Conservation (phyloP, 2,888 invertebrate species). For the Eristalinus aeneus region DNA sequence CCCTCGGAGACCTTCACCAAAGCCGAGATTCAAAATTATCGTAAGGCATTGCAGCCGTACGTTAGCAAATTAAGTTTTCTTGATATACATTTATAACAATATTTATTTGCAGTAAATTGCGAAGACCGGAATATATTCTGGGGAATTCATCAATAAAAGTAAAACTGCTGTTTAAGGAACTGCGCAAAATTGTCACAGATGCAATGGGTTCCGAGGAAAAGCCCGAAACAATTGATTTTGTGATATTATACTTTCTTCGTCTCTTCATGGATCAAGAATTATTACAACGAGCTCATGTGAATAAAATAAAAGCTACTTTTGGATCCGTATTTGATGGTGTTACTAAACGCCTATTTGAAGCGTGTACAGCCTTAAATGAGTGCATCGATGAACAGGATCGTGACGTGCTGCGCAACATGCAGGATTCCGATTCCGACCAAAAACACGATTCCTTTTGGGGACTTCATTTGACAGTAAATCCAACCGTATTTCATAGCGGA, state of each 20-base stretch:
- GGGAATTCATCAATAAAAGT: conserved; percentile 71
- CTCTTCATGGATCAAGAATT: conserved; percentile 83
- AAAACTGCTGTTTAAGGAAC: conserved; percentile 77
- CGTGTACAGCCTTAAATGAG: conserved; percentile 81
- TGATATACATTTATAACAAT: neutral
- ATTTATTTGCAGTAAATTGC: conserved; percentile 66
- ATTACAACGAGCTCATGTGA: conserved; percentile 83
- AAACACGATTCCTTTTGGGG: conserved; percentile 71
- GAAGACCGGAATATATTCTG: conserved; percentile 73
- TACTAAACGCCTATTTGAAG: conserved; percentile 83
- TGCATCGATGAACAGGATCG: conserved; percentile 78
- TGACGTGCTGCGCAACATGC: conserved; percentile 24
- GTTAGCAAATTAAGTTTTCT: neutral
- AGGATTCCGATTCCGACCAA: conserved; percentile 64
- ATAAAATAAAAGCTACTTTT: conserved; percentile 83
- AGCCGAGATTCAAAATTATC: neutral
- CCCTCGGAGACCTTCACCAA: neutral
- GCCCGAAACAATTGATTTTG: conserved; percentile 84
- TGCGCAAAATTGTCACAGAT: conserved; percentile 78
- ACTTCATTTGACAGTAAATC: conserved; percentile 12
- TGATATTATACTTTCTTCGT: conserved; percentile 83
- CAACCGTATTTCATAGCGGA: conserved; percentile 48
- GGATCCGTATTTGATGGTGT: conserved; percentile 82
- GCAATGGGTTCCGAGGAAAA: conserved; percentile 83
- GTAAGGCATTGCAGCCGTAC: conserved; percentile 1